Evolutionary conservation across 2,888 invertebrate species (phyloP), one percentile per base, ranked within the genome.

Genomic region (Cryptus viduatorius): DNA sequence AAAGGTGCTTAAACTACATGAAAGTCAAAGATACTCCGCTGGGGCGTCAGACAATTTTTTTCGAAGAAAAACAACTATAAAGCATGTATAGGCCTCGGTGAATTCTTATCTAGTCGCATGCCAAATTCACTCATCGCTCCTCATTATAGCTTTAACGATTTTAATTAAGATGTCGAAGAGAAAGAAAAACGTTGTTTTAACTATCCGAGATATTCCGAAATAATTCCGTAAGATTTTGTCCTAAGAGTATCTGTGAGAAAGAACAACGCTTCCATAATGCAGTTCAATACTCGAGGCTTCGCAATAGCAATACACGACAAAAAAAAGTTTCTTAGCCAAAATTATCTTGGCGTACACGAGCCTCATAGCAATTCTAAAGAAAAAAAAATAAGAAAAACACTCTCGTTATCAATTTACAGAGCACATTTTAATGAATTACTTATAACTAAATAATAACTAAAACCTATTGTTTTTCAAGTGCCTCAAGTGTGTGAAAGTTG

Each of bases 381-480:
- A 46, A 42, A 1, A 53, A 46, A 61, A 50, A 29, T 24, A 53
- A 37, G 31, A 29, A 46, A 59, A 64, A 16, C 16, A 19, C 53
- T 53, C 19, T 53, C 37, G 4, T 37, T 37, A 44, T 29, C 42
- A 10, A 56, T 72, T 44, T 56, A 48, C 46, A 64, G 44, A 75
- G 72, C 76, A 48, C 65, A 37, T 50, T 65, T 50, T 19, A 76
- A 37, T n/a, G 37, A 44, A 44, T 67, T 61, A 75, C 37, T 3
- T 44, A 16, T 10, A 10, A 50, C n/a, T 29, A 61, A 71, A 37
- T 14, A 24, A 65, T n/a, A n/a, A 79, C 10, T 1, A 12, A 19
- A 61, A 44, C 67, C 16, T 78, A 56, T 76, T 83, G 68, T 79
- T 75, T 83, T 83, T 83, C 59, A 77, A 80, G 80, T 83, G 79